Evolutionary conservation across 2,888 invertebrate species (phyloP), one percentile per base, ranked within the genome.

Genomic region (Drosophila rellima): DNA sequence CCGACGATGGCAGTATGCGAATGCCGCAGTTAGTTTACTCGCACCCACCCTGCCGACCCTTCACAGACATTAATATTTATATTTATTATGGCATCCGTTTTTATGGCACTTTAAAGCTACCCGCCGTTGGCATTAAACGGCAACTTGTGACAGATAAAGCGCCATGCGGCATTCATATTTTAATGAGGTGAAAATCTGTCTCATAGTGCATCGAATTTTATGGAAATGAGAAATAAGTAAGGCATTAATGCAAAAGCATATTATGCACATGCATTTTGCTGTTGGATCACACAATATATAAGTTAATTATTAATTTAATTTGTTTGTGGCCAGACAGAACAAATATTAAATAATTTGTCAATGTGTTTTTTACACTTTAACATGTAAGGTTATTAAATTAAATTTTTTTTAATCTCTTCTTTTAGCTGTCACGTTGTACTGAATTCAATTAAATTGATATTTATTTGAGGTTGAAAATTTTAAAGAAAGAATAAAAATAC

Each of bases 51-150:
- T 18, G 23, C 13, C 31, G 15, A 17, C 50, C 44, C 17, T 3
- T 44, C 26, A 11, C 13, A 44, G 65, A 63, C 81, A 83, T 90
- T 83, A 88, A 88, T 83, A 88, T 84, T 82, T 88, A 85, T 88
- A 88, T 84, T 82, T 88, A 85, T 88, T 80, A 82, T 78, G 66
- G 64, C 63, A 42, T 65, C 65, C 54, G 64, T 48, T 72, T 82
- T 86, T 68, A 81, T 66, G 76, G 74, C 77, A 70, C 71, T 87
- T 82, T 84, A 87, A 87, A 81, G 77, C 74, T 68, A 63, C 23
- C 57, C 47, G 51, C 63, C 63, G 54, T 51, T 42, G 70, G 64
- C 75, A 65, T 82, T 82, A 74, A 84, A 79, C 44, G 52, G 65
- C 66, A 72, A 67, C 73, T 73, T 68, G 63, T 80, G 68, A 64